A percentile compares a stretch with the other conserved stretches of the same genome.
phyloP scores from a whole-genome alignment of 2,113 vertebrate species.

The Cyanoramphus novaezelandiae region DNA sequence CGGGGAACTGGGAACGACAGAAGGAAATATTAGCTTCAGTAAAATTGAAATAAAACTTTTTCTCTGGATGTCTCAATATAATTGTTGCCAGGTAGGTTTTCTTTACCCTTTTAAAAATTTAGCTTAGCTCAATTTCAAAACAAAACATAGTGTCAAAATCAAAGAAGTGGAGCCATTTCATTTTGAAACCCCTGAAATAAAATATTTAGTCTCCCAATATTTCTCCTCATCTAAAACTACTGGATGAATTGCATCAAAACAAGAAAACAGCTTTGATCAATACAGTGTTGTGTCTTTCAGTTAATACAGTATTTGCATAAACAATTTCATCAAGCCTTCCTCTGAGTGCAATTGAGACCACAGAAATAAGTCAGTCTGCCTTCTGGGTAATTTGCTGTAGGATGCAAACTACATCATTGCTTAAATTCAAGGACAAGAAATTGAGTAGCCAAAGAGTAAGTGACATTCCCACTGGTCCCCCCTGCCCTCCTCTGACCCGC shows the following conservation, averaged over 20 bases:
- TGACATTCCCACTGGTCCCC: neutral
- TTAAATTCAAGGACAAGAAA: neutral
- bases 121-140: constrained; percentile 28
- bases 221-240: neutral
- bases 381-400: neutral
- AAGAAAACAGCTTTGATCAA: constrained; percentile 53
- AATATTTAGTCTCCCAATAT: constrained; percentile 35
- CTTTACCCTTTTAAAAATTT: neutral
- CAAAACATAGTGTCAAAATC: constrained; percentile 38
- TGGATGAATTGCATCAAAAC: constrained; percentile 30
- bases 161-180: neutral
- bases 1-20: neutral
- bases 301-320: constrained; percentile 60
- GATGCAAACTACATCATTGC: neutral
- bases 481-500: fast-evolving
- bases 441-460: neutral
- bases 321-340: constrained; percentile 28
- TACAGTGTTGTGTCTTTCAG: neutral
- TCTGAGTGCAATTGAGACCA: neutral
- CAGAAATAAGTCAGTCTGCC: constrained; percentile 12
- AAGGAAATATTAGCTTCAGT: neutral
- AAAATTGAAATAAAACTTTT: neutral
- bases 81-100: neutral
- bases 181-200: neutral
- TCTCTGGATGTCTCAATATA: neutral